These are phyloP conservation scores for Kryptolebias ocellatus DNA, from an alignment of 2,797 vertebrate genomes.

Conservation along the genomic window DNA sequence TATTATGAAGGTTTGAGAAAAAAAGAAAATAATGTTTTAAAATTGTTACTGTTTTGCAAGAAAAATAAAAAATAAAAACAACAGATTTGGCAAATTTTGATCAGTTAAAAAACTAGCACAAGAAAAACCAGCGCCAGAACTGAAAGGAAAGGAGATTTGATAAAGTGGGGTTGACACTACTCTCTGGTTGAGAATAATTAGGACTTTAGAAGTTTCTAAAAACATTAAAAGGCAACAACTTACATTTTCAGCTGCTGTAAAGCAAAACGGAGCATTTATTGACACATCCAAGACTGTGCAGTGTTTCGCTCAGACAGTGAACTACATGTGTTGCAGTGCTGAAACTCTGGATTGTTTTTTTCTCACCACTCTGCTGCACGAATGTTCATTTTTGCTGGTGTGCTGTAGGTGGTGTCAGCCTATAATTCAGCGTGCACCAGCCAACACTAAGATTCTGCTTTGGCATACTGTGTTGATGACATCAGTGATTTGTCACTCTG, in stretches of 20 bases:
- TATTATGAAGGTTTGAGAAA: too few species aligned
- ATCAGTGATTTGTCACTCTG: constrained; percentile 76
- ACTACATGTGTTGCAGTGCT: not conserved
- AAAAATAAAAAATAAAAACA: too few species aligned
- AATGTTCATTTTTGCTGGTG: constrained; percentile 23
- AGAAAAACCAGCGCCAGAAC: not conserved
- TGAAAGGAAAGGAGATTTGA: not conserved
- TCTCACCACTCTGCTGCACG: constrained; percentile 1
- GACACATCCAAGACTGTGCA: not conserved
- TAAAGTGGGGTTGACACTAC: not conserved
- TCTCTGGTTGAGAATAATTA: not conserved
- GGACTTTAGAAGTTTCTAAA: not conserved
- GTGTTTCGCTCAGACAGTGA: not conserved
- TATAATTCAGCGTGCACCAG: constrained; percentile 31
- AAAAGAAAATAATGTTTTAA: too few species aligned
- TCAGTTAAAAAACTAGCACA: not conserved
- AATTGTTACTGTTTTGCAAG: too few species aligned
- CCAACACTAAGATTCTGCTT: constrained; percentile 51
- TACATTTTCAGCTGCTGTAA: not conserved
- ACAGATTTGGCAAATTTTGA: too few species aligned
- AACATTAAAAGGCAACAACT: not conserved
- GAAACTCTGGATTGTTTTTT: not conserved
- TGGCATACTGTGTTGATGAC: constrained; percentile 69
- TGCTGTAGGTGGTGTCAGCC: constrained; percentile 33
- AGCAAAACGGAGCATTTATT: not conserved